Evolutionary conservation across 2,113 vertebrate genomes (phyloP).

Genomic region (Neomonachus schauinslandi): DNA sequence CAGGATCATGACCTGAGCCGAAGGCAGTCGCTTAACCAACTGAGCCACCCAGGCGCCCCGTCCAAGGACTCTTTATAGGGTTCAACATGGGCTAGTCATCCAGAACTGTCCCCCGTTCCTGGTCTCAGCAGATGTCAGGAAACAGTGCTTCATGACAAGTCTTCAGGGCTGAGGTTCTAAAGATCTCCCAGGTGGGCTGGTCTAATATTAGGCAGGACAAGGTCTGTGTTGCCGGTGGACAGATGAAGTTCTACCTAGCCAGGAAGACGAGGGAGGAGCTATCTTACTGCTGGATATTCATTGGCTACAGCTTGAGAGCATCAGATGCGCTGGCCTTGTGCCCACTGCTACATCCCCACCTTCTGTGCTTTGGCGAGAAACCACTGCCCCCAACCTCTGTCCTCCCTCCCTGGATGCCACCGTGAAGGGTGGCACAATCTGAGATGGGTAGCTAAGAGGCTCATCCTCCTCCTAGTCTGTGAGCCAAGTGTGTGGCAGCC

Average conservation of each 20-base stretch:
- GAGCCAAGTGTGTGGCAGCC: background rate
- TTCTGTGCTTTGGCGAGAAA: background rate
- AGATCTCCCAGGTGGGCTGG: background rate
- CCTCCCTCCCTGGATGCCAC: background rate
- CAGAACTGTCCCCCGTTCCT: background rate
- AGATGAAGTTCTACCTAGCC: background rate
- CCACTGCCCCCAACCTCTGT: rapidly evolving
- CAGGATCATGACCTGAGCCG: too few species aligned
- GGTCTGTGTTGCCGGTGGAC: rapidly evolving
- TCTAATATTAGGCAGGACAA: background rate
- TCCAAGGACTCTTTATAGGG: background rate
- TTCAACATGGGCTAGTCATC: rapidly evolving
- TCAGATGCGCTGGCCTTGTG: rapidly evolving
- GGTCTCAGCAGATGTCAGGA: background rate
- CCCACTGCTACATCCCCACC: background rate
- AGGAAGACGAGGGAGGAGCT: background rate
- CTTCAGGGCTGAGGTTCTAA: background rate
- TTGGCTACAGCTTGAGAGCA: background rate
- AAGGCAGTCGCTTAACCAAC: too few species aligned
- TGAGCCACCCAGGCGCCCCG: too few species aligned
- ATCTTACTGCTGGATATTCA: background rate
- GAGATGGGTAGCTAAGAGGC: background rate
- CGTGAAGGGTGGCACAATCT: background rate
- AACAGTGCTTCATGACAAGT: background rate
- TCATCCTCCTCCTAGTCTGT: background rate